Evolutionary conservation across 2,797 vertebrate species (phyloP).

Genomic region (Nannoperca australis): DNA sequence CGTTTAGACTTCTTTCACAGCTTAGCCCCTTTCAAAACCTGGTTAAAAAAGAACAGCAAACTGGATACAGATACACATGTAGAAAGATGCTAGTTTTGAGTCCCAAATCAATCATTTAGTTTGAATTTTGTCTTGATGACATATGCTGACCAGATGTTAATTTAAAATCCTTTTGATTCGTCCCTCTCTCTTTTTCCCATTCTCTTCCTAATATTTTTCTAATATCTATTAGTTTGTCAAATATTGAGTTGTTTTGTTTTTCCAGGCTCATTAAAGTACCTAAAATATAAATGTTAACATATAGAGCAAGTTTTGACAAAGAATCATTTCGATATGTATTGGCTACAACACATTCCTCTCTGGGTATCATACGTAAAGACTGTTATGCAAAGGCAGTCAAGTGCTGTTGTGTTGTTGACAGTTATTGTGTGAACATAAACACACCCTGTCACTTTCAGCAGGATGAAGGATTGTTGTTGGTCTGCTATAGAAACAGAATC

Average conservation of each 20-base stretch:
- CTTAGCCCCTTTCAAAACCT: too few species aligned
- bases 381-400: background rate
- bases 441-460: background rate
- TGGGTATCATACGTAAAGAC: background rate
- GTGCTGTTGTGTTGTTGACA: background rate
- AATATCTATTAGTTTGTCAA: too few species aligned
- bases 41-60: too few species aligned
- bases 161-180: background rate
- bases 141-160: background rate
- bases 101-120: background rate
- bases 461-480: fast-evolving
- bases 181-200: background rate
- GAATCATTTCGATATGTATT: background rate
- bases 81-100: too few species aligned
- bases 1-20: background rate
- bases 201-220: too few species aligned
- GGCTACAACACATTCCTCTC: conserved; percentile 23
- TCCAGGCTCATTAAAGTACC: too few species aligned
- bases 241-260: too few species aligned
- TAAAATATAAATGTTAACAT: too few species aligned
- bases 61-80: too few species aligned
- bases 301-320: conserved; percentile 46
- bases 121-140: background rate
- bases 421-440: conserved; percentile 3
- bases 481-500: conserved; percentile 5